phyloP scores from a whole-genome alignment of 2,797 vertebrate species.

The Odontamblyopus lacepedii region DNA sequence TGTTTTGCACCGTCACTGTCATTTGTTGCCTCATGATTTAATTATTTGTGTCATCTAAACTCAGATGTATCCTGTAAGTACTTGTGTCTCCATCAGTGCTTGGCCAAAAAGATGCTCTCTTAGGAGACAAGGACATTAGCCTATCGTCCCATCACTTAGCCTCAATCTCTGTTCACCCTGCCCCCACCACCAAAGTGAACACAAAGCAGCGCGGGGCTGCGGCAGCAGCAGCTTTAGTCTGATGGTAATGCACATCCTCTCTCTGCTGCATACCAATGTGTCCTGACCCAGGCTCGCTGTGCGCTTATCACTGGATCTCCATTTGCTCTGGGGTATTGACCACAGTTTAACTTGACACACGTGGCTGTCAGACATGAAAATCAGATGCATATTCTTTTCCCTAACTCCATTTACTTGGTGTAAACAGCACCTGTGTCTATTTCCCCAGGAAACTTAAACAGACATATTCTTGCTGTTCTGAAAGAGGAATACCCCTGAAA shows the following conservation, averaged over 20 bases:
- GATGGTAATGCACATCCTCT: constrained; percentile 81
- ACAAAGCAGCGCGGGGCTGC: constrained; percentile 76
- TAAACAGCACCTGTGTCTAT: constrained; percentile 29
- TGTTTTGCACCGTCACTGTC: constrained; percentile 16
- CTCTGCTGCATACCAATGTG: constrained; percentile 80
- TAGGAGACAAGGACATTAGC: constrained; percentile 54
- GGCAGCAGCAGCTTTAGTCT: constrained; percentile 76
- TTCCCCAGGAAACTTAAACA: constrained; percentile 25
- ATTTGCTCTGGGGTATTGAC: constrained; percentile 64
- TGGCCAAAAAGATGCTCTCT: constrained; percentile 38
- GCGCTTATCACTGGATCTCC: constrained; percentile 68
- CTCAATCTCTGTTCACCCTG: constrained; percentile 64
- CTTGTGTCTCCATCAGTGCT: constrained; percentile 32
- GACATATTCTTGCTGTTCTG: constrained; percentile 23
- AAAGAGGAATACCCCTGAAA: constrained; percentile 33
- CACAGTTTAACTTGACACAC: constrained; percentile 60
- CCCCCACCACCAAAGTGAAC: constrained; percentile 71
- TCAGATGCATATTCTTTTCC: constrained; percentile 28
- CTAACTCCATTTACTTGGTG: constrained; percentile 20
- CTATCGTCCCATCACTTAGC: constrained; percentile 66
- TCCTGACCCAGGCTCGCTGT: constrained; percentile 68
- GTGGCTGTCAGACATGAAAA: constrained; percentile 40
- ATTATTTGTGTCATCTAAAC: constrained; percentile 29
- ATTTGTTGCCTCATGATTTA: constrained; percentile 18
- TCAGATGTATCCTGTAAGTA: constrained; percentile 31